Percentiles rank a stretch among this genome's conserved stretches.
Conservation (phyloP, 2,113 vertebrate genomes). For the Vicugna pacos region DNA sequence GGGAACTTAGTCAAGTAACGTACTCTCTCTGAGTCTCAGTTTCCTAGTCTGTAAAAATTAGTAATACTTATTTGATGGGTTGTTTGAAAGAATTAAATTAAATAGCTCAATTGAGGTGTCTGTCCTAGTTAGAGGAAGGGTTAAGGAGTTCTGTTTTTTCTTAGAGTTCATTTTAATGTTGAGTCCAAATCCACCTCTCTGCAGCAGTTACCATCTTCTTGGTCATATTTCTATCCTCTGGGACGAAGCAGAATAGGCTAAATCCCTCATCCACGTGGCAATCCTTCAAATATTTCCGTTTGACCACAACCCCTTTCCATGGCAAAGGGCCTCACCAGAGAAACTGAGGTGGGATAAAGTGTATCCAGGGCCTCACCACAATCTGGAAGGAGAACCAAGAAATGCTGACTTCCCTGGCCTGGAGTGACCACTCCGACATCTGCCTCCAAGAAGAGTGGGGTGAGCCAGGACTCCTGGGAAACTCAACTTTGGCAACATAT, state of each 20-base stretch:
- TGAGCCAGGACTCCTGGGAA: constrained; percentile 52
- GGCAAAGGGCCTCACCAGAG: constrained; percentile 58
- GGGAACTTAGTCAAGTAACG: background rate
- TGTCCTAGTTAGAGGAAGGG: background rate
- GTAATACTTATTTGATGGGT: background rate
- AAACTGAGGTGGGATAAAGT: constrained; percentile 66
- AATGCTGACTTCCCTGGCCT: background rate
- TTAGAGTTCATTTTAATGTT: background rate
- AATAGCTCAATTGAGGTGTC: background rate
- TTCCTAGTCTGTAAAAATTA: constrained; percentile 34
- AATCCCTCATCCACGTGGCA: background rate
- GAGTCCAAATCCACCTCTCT: background rate
- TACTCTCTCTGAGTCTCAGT: background rate
- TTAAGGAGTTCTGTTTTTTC: background rate
- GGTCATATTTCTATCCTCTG: background rate
- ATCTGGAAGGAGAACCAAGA: constrained; percentile 59
- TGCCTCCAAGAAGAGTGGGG: constrained; percentile 26
- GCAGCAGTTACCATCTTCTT: background rate
- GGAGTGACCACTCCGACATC: constrained; percentile 48
- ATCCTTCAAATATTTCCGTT: constrained; percentile 42
- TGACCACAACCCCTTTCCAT: constrained; percentile 46
- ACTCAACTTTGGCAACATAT: background rate
- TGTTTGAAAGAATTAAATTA: background rate
- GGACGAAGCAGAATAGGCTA: background rate
- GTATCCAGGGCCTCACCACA: constrained; percentile 56